A percentile compares a stretch with the other conserved stretches of the same genome.
phyloP scores from a whole-genome alignment of 2,888 invertebrate genomes.

The Drosophila diplacantha region DNA sequence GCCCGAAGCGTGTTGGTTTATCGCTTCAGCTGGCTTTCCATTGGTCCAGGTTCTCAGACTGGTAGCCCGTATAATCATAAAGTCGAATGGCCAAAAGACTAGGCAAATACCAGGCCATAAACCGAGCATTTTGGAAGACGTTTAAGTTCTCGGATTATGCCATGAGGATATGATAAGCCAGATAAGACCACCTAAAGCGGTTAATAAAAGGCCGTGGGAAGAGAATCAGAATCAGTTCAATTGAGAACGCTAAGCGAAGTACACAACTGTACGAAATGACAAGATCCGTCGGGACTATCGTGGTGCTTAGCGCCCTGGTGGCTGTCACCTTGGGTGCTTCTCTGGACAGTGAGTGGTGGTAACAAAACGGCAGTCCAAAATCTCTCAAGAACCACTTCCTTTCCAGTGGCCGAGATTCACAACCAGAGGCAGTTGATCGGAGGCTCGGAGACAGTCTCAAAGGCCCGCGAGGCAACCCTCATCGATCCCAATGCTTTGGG shows the following conservation, averaged over 20 bases:
- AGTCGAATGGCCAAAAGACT: conserved; percentile 4
- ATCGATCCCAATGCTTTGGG: conserved; percentile 57
- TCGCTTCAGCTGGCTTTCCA: background rate
- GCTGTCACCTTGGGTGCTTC: conserved; percentile 13
- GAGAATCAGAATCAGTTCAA: conserved; percentile 1
- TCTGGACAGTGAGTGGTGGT: conserved; percentile 32
- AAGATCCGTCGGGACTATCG: background rate
- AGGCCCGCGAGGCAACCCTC: background rate
- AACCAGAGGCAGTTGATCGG: conserved; percentile 52
- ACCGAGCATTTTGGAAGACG: conserved; percentile 5
- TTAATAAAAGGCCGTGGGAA: conserved; percentile 11
- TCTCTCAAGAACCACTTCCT: background rate
- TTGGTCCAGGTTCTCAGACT: conserved; percentile 18
- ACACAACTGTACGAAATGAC: conserved; percentile 14
- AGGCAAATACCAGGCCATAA: conserved; percentile 6
- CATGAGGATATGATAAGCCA: conserved; percentile 11
- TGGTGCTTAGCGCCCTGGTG: conserved; percentile 24
- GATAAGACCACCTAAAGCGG: conserved; percentile 5
- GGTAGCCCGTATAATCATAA: conserved; percentile 24
- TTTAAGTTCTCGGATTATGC: conserved; percentile 19
- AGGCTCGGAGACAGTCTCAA: rapidly evolving
- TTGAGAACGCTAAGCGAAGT: background rate
- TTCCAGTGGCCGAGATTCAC: conserved; percentile 44
- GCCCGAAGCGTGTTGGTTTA: conserved; percentile 11
- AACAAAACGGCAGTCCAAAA: rapidly evolving